Evolutionary conservation across 2,888 invertebrate species (phyloP), one percentile per base, ranked within the genome.

Genomic region (Eilema griseolum): DNA sequence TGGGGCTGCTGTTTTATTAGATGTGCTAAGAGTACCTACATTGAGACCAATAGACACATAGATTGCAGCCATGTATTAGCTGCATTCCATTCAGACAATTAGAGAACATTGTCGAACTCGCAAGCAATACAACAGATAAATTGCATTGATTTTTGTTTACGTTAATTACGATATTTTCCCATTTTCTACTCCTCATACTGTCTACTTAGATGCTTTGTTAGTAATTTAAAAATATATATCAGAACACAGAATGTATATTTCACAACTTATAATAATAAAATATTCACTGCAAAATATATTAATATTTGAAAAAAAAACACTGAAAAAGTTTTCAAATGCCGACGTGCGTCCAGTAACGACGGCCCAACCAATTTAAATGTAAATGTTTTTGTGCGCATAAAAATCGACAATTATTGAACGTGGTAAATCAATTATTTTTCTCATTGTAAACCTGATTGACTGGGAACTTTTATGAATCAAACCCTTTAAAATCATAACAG

Each of bases 291-390:
- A 33, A 60, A 31, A 65, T 33, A 56, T 56, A 69, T 31, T 12
- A 11, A 33, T 12, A 37, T 14, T n/a, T n/a, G n/a, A 62, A 23
- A 59, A 41, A 31, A 8, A 16, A 41, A 41, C 14, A 3, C 67
- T 79, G 70, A 61, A 70, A 71, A 75, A 68, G 73, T 74, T 82
- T 75, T 76, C 72, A 78, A 81, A 76, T 52, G 16, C 7, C 10
- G n/a, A n/a, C n/a, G 52, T n/a, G 2, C 20, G 52, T 52, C n/a
- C 52, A n/a, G 20, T n/a, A 20, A 52, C 52, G 52, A 63, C 73
- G 72, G 66, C 73, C 73, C 69, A 20, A n/a, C 66, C 90, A 89
- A 91, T 91, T 90, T 89, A 88, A 88, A 91, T 90, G 90, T 83
- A 86, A 90, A 90, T 91, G 72, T 79, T 85, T 86, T 79, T 83